A percentile compares a stretch with the other conserved stretches of the same genome.
phyloP scores from a whole-genome alignment of 2,888 invertebrate genomes.

The Allygus modestus region DNA sequence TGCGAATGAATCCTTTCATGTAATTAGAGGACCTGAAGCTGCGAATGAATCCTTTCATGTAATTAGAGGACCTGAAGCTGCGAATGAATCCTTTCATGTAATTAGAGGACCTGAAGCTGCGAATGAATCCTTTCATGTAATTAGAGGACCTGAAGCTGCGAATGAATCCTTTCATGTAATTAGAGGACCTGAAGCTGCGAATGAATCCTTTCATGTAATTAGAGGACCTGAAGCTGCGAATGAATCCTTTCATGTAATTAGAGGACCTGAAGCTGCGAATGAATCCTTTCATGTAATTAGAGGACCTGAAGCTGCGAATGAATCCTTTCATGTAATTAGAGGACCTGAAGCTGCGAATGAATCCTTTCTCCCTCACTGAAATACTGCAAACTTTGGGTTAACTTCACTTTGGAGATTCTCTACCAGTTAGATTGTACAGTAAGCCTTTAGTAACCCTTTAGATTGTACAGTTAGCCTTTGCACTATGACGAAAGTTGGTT shows the following conservation, averaged over 20 bases:
- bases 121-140: constrained; percentile 8
- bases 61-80: constrained; percentile 11
- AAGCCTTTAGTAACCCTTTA: too few species aligned
- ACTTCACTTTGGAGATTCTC: background rate
- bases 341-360: constrained; percentile 6
- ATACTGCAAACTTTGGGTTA: constrained; percentile 14
- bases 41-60: background rate
- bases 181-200: constrained; percentile 6
- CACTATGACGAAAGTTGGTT: too few species aligned
- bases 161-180: constrained; percentile 8
- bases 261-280: constrained; percentile 2
- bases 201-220: constrained; percentile 8
- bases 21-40: constrained; percentile 16
- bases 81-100: constrained; percentile 1
- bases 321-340: constrained; percentile 8
- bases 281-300: constrained; percentile 8
- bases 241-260: constrained; percentile 8
- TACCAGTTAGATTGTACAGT: background rate
- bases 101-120: constrained; percentile 6
- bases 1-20: background rate
- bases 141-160: constrained; percentile 6
- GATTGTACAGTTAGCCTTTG: too few species aligned
- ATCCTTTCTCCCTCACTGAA: background rate
- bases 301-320: constrained; percentile 6
- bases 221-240: constrained; percentile 6